A percentile compares a stretch with the other conserved stretches of the same genome.
Evolutionary conservation across 1,140 invertebrate genomes (phyloP).

Genomic region (Drosophila biarmipes): DNA sequence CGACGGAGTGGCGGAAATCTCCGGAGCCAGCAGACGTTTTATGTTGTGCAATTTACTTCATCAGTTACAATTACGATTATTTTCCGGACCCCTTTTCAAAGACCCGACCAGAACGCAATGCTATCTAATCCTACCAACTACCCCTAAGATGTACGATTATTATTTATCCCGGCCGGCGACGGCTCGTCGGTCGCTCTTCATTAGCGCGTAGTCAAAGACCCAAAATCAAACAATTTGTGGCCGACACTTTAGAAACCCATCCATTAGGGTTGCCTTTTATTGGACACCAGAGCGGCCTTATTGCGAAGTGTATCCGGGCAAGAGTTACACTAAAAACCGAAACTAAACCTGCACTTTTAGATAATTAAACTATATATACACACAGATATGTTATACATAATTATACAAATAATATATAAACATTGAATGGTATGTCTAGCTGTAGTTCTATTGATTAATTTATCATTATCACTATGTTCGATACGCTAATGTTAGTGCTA

Average conservation of each 20-base stretch:
- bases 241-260: conserved; percentile 1
- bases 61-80: conserved; percentile 29
- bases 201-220: conserved; percentile 14
- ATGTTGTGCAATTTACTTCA: conserved; percentile 55
- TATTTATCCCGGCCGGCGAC: conserved; percentile 17
- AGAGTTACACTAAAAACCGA: conserved; percentile 48
- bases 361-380: conserved; percentile 57
- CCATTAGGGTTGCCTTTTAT: conserved; percentile 22
- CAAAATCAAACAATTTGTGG: conserved; percentile 6
- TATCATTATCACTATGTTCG: conserved; percentile 59
- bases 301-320: conserved; percentile 38
- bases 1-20: conserved; percentile 34
- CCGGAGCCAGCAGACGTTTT: conserved; percentile 23
- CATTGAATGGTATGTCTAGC: conserved; percentile 72
- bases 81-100: conserved; percentile 17
- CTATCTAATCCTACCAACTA: conserved; percentile 17
- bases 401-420: conserved; percentile 37
- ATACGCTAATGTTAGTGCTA: conserved; percentile 48
- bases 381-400: conserved; percentile 36
- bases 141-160: conserved; percentile 3
- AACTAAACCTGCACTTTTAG: conserved; percentile 61
- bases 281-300: conserved; percentile 78
- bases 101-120: conserved; percentile 18
- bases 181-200: conserved; percentile 2
- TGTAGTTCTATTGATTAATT: conserved; percentile 70